phyloP scores from a whole-genome alignment of 2,797 vertebrate genomes.

The Synaphobranchus kaupii region DNA sequence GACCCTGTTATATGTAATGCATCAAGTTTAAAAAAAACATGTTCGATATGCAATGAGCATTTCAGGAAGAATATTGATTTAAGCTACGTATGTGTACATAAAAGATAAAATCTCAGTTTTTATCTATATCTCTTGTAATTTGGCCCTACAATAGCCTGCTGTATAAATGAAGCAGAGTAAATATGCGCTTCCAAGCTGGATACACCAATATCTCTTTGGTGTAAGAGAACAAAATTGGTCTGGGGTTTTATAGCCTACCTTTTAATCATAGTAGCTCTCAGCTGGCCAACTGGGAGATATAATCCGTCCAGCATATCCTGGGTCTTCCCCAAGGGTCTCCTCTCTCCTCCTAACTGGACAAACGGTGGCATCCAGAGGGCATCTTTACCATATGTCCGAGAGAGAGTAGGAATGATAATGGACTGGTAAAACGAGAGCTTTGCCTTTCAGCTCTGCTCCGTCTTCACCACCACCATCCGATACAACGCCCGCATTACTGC shows the following conservation, averaged over 20 bases:
- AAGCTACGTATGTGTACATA: background rate
- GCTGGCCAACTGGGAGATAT: too few species aligned
- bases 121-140: background rate
- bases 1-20: background rate
- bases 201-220: background rate
- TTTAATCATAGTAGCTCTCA: too few species aligned
- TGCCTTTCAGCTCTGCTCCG: too few species aligned
- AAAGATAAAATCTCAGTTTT: background rate
- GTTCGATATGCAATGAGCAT: background rate
- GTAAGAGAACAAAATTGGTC: background rate
- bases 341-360: too few species aligned
- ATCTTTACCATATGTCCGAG: background rate
- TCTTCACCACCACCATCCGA: too few species aligned
- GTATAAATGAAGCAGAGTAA: background rate
- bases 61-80: background rate
- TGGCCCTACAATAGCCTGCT: background rate
- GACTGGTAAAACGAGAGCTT: too few species aligned
- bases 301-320: too few species aligned
- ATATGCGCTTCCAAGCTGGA: background rate
- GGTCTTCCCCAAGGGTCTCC: too few species aligned
- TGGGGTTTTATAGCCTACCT: background rate
- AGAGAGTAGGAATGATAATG: background rate
- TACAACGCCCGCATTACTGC: too few species aligned
- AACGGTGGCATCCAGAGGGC: too few species aligned
- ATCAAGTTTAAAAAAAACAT: background rate